Base-by-base conservation (phyloP, 2,113 vertebrate genomes). In the Theristicus caerulescens region DNA sequence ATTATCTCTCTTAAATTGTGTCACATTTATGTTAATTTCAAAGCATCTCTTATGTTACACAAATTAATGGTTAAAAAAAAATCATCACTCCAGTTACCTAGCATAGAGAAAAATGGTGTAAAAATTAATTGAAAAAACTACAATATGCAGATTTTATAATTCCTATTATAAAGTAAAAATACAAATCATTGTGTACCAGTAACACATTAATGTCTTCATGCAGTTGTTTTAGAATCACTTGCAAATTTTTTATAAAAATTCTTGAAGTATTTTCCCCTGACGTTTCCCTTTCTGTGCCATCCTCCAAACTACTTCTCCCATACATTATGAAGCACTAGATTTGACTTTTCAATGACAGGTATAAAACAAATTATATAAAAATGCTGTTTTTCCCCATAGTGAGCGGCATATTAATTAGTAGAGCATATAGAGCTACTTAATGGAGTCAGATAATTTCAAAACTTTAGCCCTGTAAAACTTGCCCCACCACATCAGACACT, bases 101-200 rank as follows among this genome's bases (percentile, higher is more conserved):
- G 7, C 26, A 58, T 9, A 86, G 20, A 58, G 55, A 55, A 96
- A 94, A 76, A 82, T 1, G 1, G 7, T 49, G n/a, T 49, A 77
- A 77, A 58, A 91, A 76, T 47, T 66, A 89, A 77, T 14, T 79
- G 70, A 96, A 96, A 76, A 31, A 85, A 93, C 27, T 72, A 57
- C 18, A 71, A 32, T 27, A 61, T 13, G 20, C 10, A 86, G 44
- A 34, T 26, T 92, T 93, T 66, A 93, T 94, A 95, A 96, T 90
- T 90, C 55, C 8, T 88, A 74, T 66, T 47, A 95, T 95, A 84
- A 96, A 91, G 49, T 65, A 93, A 95, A 97, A 96, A 90, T 82
- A 93, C 42, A 96, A 80, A 57, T 22, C 7, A 54, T 24, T 72
- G 51, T 86, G 73, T 84, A 77, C 38, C 36, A 86, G 26, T 70